Conservation (phyloP, 37 sponge, comb jelly and placozoan genomes). For the Cliona cf. orientalis region DNA sequence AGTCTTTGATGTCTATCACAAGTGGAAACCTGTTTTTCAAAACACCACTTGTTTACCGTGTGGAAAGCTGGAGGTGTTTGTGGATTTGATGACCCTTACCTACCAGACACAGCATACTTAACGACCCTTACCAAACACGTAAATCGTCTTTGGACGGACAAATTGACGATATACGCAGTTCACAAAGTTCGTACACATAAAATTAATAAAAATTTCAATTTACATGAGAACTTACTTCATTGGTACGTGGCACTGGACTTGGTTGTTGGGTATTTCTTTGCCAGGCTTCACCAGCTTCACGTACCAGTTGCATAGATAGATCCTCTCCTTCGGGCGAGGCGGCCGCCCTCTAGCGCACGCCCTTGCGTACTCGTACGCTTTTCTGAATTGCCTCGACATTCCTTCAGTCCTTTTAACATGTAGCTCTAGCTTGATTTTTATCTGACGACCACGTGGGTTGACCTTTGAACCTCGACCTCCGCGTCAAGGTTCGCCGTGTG, state of each 20-base stretch:
- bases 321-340: conserved; percentile 19
- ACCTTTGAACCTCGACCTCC: not conserved
- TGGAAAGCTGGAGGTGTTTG: too few relatives aligned
- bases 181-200: not conserved
- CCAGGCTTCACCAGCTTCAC: conserved; percentile 81
- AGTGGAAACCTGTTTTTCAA: too few relatives aligned
- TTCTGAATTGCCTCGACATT: conserved; percentile 23
- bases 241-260: conserved; percentile 80
- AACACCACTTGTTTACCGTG: too few relatives aligned
- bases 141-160: too few relatives aligned
- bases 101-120: too few relatives aligned
- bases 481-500: not conserved
- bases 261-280: conserved; percentile 62
- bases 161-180: not conserved
- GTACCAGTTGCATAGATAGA: conserved; percentile 80
- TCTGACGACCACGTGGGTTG: not conserved
- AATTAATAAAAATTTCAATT: too few relatives aligned
- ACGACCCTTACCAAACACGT: too few relatives aligned
- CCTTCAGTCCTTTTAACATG: too few relatives aligned
- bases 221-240: conserved; percentile 64
- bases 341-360: conserved; percentile 12
- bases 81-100: too few relatives aligned
- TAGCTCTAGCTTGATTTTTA: not conserved
- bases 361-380: not conserved
- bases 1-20: too few relatives aligned